Evolutionary conservation across 2,797 vertebrate genomes (phyloP).

Genomic region (Crocidura indochinensis): DNA sequence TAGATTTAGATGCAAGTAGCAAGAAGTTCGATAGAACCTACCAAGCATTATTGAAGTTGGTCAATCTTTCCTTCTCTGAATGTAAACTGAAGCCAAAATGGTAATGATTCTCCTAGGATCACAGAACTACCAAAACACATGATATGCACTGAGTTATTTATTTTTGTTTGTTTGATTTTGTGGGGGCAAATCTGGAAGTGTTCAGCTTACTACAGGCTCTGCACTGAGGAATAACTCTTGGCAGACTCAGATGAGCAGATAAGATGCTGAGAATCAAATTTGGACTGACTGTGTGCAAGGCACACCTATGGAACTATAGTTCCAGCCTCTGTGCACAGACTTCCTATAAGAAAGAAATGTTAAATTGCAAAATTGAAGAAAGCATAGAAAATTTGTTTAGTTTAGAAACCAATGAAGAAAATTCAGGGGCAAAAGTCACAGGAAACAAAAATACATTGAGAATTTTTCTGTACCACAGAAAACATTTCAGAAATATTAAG

Average conservation of each 20-base stretch:
- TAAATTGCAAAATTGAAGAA: not conserved
- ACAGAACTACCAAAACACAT: not conserved
- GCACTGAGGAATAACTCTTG: no score
- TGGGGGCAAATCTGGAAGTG: no score
- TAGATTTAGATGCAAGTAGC: not conserved
- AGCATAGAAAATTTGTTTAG: not conserved
- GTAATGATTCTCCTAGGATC: not conserved
- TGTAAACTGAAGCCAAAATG: constrained; percentile 6
- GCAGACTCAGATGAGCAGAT: no score
- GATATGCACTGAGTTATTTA: not conserved
- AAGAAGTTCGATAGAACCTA: not conserved
- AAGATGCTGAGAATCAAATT: no score
- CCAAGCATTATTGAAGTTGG: not conserved
- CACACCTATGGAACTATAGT: no score
- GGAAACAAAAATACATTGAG: constrained; percentile 13
- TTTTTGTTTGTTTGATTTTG: no score
- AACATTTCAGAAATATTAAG: not conserved
- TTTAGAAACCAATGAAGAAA: constrained; percentile 42
- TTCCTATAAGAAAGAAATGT: constrained; percentile 19
- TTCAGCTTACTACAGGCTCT: no score
- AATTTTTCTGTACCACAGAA: not conserved
- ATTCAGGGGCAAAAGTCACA: not conserved
- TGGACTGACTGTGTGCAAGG: no score
- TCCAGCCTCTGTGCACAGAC: no score
- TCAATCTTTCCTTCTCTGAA: constrained; percentile 31